Percentiles rank a stretch among this genome's conserved stretches.
phyloP scores from a whole-genome alignment of 1,140 invertebrate species.

The Epicauta chinensis region DNA sequence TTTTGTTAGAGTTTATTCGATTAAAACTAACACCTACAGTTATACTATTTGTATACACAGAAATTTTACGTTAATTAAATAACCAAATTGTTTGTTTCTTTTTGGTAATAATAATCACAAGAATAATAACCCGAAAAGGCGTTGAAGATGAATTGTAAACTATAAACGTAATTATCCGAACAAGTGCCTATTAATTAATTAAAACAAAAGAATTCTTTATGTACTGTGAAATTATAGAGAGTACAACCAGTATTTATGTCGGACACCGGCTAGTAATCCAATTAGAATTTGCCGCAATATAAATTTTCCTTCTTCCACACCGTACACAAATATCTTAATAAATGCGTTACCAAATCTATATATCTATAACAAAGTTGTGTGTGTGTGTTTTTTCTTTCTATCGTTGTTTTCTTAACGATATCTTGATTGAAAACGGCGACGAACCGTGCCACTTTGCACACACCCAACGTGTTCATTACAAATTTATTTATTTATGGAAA shows the following conservation, averaged over 20 bases:
- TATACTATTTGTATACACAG: no score
- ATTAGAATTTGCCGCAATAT: slow-evolving; percentile 13
- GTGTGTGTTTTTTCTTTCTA: no score
- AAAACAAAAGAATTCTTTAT: slow-evolving; percentile 20
- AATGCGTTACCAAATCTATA: no score
- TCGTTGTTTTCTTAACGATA: neutral
- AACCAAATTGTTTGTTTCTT: no score
- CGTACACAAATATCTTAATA: no score
- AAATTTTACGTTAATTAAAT: no score
- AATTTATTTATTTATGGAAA: slow-evolving; percentile 27
- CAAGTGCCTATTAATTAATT: slow-evolving; percentile 22
- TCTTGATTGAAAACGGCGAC: slow-evolving; percentile 19
- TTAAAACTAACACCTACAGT: no score
- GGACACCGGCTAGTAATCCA: slow-evolving; percentile 9
- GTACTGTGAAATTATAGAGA: slow-evolving; percentile 22
- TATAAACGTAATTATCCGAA: slow-evolving; percentile 21
- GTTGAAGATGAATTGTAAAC: slow-evolving; percentile 19
- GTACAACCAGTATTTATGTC: slow-evolving; percentile 14
- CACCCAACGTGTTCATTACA: slow-evolving; percentile 25
- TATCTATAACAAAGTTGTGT: no score
- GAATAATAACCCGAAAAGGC: slow-evolving; percentile 6
- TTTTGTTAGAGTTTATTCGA: no score
- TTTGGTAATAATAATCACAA: no score
- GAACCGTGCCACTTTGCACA: slow-evolving; percentile 24
- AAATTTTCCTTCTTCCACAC: no score